Evolutionary conservation across 2,797 vertebrate genomes (phyloP).

Genomic region (Chrosomus eos): DNA sequence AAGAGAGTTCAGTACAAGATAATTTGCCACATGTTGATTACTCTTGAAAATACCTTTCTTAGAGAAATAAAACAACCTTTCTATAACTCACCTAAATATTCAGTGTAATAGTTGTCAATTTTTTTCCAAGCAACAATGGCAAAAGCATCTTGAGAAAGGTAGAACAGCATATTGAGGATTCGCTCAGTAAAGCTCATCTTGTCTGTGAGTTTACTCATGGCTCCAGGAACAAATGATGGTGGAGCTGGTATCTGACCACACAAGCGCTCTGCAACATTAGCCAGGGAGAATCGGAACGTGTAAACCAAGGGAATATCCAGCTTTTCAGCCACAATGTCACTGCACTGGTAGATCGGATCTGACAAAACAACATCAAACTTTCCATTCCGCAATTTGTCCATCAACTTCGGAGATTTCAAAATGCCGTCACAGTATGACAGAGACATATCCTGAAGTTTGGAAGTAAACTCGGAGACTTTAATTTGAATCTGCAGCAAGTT

Average conservation of each 20-base stretch:
- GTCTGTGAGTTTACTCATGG: slow-evolving; percentile 77
- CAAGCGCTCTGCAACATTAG: slow-evolving; percentile 63
- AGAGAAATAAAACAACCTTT: no score
- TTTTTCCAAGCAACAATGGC: slow-evolving; percentile 61
- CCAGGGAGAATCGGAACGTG: slow-evolving; percentile 39
- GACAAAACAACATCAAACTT: slow-evolving; percentile 75
- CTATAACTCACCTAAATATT: slow-evolving; percentile 47
- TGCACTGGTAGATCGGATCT: slow-evolving; percentile 74
- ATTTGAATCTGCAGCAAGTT: slow-evolving; percentile 72
- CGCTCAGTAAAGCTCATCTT: slow-evolving; percentile 77
- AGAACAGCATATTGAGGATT: slow-evolving; percentile 76
- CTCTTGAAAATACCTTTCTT: background rate
- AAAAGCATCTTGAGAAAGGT: slow-evolving; percentile 73
- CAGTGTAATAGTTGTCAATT: slow-evolving; percentile 75
- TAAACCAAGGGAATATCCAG: slow-evolving; percentile 46
- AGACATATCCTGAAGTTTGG: slow-evolving; percentile 57
- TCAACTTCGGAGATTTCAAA: slow-evolving; percentile 70
- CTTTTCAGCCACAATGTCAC: slow-evolving; percentile 75
- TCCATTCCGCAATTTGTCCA: slow-evolving; percentile 67
- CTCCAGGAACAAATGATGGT: slow-evolving; percentile 73
- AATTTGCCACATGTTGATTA: no score
- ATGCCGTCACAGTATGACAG: slow-evolving; percentile 68
- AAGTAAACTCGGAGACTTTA: slow-evolving; percentile 64
- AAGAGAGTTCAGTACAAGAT: background rate
- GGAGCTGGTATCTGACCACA: slow-evolving; percentile 69